Base-by-base conservation (phyloP, 2,888 invertebrate species). In the Lucinisca nassula region DNA sequence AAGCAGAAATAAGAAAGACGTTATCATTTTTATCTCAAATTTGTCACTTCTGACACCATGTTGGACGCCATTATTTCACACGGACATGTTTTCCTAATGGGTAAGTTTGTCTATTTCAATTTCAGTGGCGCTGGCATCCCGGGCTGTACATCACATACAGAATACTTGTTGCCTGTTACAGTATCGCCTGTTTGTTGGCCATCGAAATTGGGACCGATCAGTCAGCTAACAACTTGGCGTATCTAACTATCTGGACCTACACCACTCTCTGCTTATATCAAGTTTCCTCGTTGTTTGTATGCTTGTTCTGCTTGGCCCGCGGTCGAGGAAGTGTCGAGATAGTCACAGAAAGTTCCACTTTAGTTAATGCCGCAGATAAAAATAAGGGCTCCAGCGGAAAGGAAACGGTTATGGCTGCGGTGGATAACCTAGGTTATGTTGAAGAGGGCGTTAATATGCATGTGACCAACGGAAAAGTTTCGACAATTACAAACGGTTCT, bases 221-320 rank as follows among this genome's bases (percentile, higher is more conserved):
- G 0, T 38, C 37, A 12, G 40, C 45, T 37, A 79, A 51, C 12
- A 79, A 82, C 37, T 80, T 93, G 75, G 88, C 94, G 83, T 93
- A 90, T 4, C 89, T 96, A 70, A 95, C 96, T 6, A 93, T 94
- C 45, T 96, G 96, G 96, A 93, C 95, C 21, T 95, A 94, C 90
- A 74, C 93, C 0, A 17, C 95, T 6, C 90, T 95, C n/a, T 92
- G 92, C 8, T 27, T 91, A 17, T 94, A 95, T 81, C 88, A 95
- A 35, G 35, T 93, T 12, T 10, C 89, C 0, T 87, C 93, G 0
- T 91, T 92, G 14, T 40, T 87, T 4, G 45, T 90, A 10, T 10
- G 67, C n/a, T 8, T 67, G 1, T 35, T 35, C 35, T 32, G 67
- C 17, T 21, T 3, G 8, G 32, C 8, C n/a, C 6, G 14, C 6